Evolutionary conservation across 2,888 invertebrate species (phyloP).

Genomic region (Platerodrilus igneus): DNA sequence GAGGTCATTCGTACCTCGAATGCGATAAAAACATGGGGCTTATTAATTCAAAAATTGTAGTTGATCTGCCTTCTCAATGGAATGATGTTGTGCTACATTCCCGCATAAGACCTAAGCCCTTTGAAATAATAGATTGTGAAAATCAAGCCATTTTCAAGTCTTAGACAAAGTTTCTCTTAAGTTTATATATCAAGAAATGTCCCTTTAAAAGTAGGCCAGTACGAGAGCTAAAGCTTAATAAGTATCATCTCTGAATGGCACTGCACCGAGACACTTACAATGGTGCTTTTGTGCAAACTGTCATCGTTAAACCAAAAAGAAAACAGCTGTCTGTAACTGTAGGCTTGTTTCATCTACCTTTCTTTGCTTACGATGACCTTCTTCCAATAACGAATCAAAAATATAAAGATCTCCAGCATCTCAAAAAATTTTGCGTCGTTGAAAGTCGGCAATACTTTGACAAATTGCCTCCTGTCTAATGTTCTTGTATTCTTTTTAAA

Average conservation of each 20-base stretch:
- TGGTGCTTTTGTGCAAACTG: constrained; percentile 2
- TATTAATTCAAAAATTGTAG: constrained; percentile 19
- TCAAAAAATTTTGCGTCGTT: no score
- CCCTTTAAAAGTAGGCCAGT: not conserved
- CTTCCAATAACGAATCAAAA: no score
- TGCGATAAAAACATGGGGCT: constrained; percentile 28
- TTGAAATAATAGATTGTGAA: constrained; percentile 2
- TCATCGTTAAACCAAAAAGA: no score
- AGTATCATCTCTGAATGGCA: not conserved
- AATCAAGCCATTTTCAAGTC: not conserved
- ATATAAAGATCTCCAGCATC: no score
- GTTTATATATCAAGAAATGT: constrained; percentile 5
- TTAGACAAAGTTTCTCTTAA: constrained; percentile 4
- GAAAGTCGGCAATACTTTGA: no score
- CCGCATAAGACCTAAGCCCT: not conserved
- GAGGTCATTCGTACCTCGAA: constrained; percentile 29
- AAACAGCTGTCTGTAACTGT: no score
- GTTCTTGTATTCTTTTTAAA: no score
- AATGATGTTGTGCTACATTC: not conserved
- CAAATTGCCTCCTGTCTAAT: no score
- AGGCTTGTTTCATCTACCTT: no score
- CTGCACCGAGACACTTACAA: constrained; percentile 1
- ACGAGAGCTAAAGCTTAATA: not conserved
- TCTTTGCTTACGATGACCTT: no score
- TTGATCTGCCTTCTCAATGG: constrained; percentile 1